Conservation (phyloP, 2,888 invertebrate species). For the Timema podura region DNA sequence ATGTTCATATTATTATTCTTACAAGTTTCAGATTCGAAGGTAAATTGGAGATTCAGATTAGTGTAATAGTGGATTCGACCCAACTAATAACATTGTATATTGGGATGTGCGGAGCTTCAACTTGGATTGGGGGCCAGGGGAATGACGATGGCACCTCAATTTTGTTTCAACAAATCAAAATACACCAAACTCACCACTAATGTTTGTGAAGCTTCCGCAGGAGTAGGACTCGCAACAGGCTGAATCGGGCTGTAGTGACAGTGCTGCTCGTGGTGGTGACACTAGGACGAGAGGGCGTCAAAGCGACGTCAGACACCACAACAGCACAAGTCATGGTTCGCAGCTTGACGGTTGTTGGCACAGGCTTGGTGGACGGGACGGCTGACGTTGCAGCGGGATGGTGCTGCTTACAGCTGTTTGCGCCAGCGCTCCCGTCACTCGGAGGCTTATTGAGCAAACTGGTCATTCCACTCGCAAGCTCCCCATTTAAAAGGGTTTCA, state of each 20-base stretch:
- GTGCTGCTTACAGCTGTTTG: constrained; percentile 12
- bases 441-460: constrained; percentile 27
- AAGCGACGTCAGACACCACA: constrained; percentile 34
- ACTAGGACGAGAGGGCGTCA: constrained; percentile 23
- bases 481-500: constrained; percentile 42
- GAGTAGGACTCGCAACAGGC: constrained; percentile 24
- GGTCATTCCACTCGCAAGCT: constrained; percentile 26
- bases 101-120: no score
- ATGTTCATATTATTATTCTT: no score
- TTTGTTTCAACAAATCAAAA: no score
- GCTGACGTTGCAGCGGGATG: constrained; percentile 16
- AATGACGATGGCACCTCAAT: no score
- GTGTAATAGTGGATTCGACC: no score
- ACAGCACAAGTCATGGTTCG: constrained; percentile 53
- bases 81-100: no score
- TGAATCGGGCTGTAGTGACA: constrained; percentile 22
- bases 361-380: constrained; percentile 24
- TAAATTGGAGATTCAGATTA: no score
- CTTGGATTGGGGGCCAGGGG: no score
- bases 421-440: not conserved
- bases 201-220: constrained; percentile 17
- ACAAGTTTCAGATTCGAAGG: no score
- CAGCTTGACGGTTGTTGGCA: constrained; percentile 50
- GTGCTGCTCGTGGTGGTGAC: constrained; percentile 26
- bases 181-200: no score